phyloP scores from a whole-genome alignment of 2,113 vertebrate species.

The Murina feae region DNA sequence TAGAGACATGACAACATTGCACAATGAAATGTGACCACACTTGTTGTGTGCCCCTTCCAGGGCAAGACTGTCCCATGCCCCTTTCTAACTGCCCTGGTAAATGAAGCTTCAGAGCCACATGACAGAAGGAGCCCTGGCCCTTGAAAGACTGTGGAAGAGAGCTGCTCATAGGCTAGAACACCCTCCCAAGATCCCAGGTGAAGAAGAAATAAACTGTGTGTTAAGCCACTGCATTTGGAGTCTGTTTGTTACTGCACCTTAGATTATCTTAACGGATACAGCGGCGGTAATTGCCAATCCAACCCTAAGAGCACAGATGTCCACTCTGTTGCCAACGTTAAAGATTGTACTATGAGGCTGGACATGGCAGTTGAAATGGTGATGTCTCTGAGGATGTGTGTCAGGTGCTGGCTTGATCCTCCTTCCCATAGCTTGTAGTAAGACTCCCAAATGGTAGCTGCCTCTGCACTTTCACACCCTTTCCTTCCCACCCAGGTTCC shows the following conservation, averaged over 20 bases:
- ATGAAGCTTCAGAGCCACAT: background rate
- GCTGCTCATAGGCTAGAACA: background rate
- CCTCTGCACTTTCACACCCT: background rate
- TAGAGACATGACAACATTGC: background rate
- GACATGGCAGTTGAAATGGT: background rate
- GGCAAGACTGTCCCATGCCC: background rate
- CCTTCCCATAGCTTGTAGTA: background rate
- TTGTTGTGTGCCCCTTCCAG: background rate
- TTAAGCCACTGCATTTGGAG: background rate
- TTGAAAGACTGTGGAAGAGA: background rate
- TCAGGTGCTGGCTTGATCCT: background rate
- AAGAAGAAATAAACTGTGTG: background rate
- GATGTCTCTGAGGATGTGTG: background rate
- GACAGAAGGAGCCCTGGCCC: background rate
- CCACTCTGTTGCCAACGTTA: background rate
- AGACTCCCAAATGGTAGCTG: background rate
- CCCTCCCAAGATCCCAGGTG: background rate
- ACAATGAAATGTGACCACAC: background rate
- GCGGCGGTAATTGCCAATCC: background rate
- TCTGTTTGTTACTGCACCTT: background rate
- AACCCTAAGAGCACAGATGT: background rate
- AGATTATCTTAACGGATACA: background rate
- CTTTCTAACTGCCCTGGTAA: background rate
- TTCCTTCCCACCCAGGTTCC: background rate
- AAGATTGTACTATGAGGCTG: background rate